Evolutionary conservation across 2,113 vertebrate genomes (phyloP).

Genomic region (Meles meles): DNA sequence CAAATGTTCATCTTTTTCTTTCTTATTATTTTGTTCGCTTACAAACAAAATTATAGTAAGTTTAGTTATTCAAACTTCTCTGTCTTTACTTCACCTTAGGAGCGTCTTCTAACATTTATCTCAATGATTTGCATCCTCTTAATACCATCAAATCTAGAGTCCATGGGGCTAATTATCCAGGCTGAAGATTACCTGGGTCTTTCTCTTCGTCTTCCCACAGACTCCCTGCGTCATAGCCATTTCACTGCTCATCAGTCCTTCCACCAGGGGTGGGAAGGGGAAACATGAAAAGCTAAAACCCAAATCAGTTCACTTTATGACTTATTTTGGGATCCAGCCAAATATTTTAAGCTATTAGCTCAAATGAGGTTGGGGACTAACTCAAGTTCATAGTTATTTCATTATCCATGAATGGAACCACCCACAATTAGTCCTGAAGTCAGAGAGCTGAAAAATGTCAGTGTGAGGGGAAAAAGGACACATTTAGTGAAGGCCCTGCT

Average conservation of each 20-base stretch:
- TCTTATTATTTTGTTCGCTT: not conserved
- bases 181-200: not conserved
- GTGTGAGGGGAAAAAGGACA: not conserved
- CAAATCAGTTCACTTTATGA: not conserved
- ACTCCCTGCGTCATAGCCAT: not conserved
- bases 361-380: not conserved
- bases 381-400: not conserved
- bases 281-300: not conserved
- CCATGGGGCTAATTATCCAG: not conserved
- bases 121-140: not conserved
- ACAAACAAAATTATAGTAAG: not conserved
- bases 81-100: not conserved
- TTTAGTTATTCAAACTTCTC: not conserved
- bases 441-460: not conserved
- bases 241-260: not conserved
- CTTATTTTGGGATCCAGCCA: not conserved
- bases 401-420: not conserved
- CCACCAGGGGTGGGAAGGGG: not conserved
- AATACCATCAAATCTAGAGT: not conserved
- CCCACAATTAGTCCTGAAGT: not conserved
- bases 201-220: not conserved
- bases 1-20: slow-evolving; percentile 21
- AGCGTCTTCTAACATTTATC: not conserved
- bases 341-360: slow-evolving; percentile 1
- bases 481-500: not conserved